phyloP scores from a whole-genome alignment of 2,797 vertebrate species.

The Lindbergichthys nudifrons region DNA sequence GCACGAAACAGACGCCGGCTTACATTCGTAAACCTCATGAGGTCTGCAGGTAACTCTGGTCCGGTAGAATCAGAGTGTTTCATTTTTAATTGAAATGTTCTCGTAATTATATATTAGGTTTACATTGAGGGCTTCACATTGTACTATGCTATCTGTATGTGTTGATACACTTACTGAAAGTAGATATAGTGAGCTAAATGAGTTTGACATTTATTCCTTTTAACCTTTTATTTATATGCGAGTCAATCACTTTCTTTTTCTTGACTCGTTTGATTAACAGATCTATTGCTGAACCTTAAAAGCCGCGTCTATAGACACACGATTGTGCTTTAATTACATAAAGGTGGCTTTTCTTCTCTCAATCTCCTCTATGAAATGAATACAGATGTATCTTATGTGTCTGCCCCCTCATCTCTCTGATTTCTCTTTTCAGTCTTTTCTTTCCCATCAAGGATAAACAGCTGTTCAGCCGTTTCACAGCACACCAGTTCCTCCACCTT shows the following conservation, averaged over 20 bases:
- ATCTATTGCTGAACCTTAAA: background rate
- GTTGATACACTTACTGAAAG: too few species aligned
- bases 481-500: slow-evolving; percentile 9
- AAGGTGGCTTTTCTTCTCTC: background rate
- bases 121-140: background rate
- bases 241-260: background rate
- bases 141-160: background rate
- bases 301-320: background rate
- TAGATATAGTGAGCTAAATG: background rate
- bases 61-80: too few species aligned
- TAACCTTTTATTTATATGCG: background rate
- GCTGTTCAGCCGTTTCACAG: slow-evolving; percentile 58
- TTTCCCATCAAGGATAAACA: slow-evolving; percentile 44
- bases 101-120: background rate
- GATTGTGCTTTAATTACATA: background rate
- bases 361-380: slow-evolving; percentile 13
- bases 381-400: background rate
- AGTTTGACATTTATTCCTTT: slow-evolving; percentile 1
- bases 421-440: slow-evolving; percentile 17
- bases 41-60: slow-evolving; percentile 17
- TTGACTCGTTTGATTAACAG: background rate
- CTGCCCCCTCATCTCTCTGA: slow-evolving; percentile 13
- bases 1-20: slow-evolving; percentile 42
- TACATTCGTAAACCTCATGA: slow-evolving; percentile 18
- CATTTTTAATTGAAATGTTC: too few species aligned